Evolutionary conservation across 2,113 vertebrate species (phyloP).

Genomic region (Edolisoma coerulescens): DNA sequence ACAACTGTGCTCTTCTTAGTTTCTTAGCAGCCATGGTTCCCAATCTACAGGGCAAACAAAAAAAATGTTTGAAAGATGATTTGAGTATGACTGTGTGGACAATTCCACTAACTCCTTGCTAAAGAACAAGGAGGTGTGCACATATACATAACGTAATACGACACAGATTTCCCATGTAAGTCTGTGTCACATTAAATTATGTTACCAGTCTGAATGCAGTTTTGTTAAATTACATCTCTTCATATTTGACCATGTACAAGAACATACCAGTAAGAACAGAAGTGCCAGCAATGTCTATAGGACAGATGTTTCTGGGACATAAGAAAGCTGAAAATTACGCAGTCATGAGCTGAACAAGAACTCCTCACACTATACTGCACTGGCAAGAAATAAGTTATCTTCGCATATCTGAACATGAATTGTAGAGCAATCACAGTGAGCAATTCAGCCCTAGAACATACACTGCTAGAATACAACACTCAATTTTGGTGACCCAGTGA

Average conservation of each 20-base stretch:
- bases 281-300: not conserved
- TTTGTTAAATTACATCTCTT: not conserved
- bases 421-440: not conserved
- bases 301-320: not conserved
- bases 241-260: not conserved
- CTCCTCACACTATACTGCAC: not conserved
- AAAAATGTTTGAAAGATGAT: not conserved
- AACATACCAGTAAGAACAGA: not conserved
- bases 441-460: not conserved
- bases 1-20: slow-evolving; percentile 73
- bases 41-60: not conserved
- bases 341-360: not conserved
- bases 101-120: not conserved
- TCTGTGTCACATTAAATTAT: not conserved
- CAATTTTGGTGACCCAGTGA: rapidly evolving
- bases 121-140: not conserved
- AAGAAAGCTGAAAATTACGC: not conserved
- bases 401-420: not conserved
- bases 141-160: not conserved
- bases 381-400: not conserved
- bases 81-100: not conserved
- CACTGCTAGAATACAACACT: not conserved
- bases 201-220: not conserved
- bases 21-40: slow-evolving; percentile 75
- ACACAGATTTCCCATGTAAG: rapidly evolving